Conservation (phyloP, 2,797 vertebrate genomes). For the Protonibea diacanthus region DNA sequence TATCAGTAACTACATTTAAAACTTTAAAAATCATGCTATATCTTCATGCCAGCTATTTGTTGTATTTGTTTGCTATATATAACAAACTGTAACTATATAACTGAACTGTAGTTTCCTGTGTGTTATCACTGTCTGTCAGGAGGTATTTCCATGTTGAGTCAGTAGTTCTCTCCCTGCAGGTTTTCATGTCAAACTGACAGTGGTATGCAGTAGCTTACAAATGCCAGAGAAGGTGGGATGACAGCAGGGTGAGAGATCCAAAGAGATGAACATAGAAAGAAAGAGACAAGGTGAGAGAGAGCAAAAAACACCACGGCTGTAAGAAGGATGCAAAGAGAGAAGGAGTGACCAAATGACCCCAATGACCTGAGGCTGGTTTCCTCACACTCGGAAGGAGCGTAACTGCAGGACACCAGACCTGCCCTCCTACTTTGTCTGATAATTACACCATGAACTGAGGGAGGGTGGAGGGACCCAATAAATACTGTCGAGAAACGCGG, state of each 20-base stretch:
- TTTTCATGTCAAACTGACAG: constrained; percentile 47
- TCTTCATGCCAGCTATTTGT: too few species aligned
- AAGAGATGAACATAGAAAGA: constrained; percentile 7
- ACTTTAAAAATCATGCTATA: too few species aligned
- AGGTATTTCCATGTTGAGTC: constrained; percentile 3
- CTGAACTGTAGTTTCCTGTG: constrained; percentile 1
- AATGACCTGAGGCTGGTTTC: constrained; percentile 28
- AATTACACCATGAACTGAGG: constrained; percentile 32
- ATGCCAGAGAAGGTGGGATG: constrained; percentile 1
- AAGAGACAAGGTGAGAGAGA: constrained; percentile 8
- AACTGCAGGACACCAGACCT: constrained; percentile 9
- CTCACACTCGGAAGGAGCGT: constrained; percentile 25
- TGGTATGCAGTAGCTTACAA: constrained; percentile 33
- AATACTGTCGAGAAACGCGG: background rate
- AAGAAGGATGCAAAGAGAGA: constrained; percentile 12
- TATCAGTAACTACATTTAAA: background rate
- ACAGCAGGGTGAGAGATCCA: background rate
- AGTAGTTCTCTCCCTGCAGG: background rate
- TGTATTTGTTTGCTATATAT: background rate
- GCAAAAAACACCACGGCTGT: background rate
- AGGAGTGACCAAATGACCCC: constrained; percentile 3
- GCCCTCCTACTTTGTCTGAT: constrained; percentile 20
- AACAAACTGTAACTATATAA: too few species aligned
- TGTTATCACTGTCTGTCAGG: background rate
- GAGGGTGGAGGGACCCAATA: background rate